Conservation (phyloP, 2,113 vertebrate genomes). For the Melanocharis versteri region DNA sequence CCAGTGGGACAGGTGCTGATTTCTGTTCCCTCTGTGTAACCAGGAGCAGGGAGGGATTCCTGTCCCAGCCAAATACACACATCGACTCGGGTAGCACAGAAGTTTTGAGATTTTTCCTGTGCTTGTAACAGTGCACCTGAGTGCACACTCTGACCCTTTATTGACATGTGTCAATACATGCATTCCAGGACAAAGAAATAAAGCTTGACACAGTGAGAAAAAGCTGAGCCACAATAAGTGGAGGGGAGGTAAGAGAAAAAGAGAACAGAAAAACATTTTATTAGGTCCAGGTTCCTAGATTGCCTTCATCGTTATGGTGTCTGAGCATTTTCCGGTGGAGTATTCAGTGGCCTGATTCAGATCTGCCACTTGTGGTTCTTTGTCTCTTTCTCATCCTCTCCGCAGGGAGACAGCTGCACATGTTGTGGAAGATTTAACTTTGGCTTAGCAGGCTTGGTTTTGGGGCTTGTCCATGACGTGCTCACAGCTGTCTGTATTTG, state of each 20-base stretch:
- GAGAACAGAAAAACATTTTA: constrained; percentile 31
- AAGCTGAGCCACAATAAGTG: not conserved
- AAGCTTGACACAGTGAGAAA: not conserved
- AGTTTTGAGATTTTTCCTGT: not conserved
- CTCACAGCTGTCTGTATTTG: not conserved
- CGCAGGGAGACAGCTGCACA: not conserved
- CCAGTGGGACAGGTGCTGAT: not conserved
- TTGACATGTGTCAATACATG: not conserved
- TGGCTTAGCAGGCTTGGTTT: not conserved
- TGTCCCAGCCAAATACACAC: not conserved
- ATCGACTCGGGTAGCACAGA: accelerated
- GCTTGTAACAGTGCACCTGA: not conserved
- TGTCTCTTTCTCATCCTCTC: constrained; percentile 6
- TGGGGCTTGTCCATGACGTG: not conserved
- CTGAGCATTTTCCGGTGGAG: constrained; percentile 30
- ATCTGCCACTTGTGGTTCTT: not conserved
- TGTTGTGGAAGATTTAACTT: not conserved
- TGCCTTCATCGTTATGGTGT: not conserved
- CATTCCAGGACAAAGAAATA: not conserved
- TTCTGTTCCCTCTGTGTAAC: not conserved
- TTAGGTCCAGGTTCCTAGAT: constrained; percentile 15
- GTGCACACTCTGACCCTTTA: not conserved
- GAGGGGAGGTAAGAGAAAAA: not conserved
- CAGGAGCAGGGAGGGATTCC: not conserved
- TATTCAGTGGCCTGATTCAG: constrained; percentile 1